phyloP scores from a whole-genome alignment of 2,888 invertebrate genomes.

The Brachyptera putata region DNA sequence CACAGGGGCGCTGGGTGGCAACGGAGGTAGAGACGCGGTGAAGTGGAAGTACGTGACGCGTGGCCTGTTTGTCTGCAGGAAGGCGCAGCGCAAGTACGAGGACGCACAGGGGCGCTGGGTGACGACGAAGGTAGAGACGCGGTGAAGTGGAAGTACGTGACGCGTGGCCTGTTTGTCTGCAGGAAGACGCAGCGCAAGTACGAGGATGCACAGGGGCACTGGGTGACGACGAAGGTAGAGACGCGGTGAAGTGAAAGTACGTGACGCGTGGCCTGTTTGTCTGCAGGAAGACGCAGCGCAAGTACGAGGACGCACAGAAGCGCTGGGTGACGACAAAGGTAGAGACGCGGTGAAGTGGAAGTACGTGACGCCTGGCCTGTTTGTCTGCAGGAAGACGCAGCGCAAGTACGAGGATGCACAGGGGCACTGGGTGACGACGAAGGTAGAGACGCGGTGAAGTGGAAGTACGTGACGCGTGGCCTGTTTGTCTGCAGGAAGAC shows the following conservation, averaged over 20 bases:
- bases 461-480: too few relatives aligned
- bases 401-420: constrained; percentile 48
- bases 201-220: constrained; percentile 46
- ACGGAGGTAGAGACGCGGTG: too few relatives aligned
- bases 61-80: constrained; percentile 40
- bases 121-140: too few relatives aligned
- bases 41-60: constrained; percentile 51
- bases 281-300: constrained; percentile 46
- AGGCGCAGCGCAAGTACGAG: constrained; percentile 46
- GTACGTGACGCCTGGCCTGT: too few relatives aligned
- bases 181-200: constrained; percentile 49
- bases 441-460: too few relatives aligned
- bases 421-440: constrained; percentile 46
- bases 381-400: constrained; percentile 44
- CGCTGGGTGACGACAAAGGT: constrained; percentile 46
- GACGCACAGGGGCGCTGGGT: constrained; percentile 46
- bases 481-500: constrained; percentile 42
- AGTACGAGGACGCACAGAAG: constrained; percentile 48
- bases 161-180: constrained; percentile 36
- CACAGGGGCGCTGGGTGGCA: constrained; percentile 47
- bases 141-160: constrained; percentile 50
- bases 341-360: too few relatives aligned
- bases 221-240: constrained; percentile 49
- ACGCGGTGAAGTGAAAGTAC: constrained; percentile 51
- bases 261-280: constrained; percentile 40